Evolutionary conservation across 2,888 invertebrate species (phyloP), one percentile per base, ranked within the genome.

Genomic region (Stenodera caucasica): DNA sequence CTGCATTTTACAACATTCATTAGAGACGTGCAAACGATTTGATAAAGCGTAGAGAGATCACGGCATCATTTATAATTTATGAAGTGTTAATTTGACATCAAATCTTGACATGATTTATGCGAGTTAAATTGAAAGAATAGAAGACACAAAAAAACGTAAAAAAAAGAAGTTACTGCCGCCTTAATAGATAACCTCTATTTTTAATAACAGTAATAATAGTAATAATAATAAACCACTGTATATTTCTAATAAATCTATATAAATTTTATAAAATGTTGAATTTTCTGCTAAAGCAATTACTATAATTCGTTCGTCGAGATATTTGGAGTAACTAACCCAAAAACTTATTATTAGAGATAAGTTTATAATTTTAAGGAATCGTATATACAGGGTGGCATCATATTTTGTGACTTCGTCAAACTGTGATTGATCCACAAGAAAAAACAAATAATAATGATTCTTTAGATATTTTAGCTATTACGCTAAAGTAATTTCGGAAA

Each of bases 61-160:
- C 23, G 33, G 23, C 53, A 35, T 29, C 23, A 53, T 35, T 53
- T 53, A 53, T 53, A 53, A 53, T 53, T 53, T 53, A 53, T 53
- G 53, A 53, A 53, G 53, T 53, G 53, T 53, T 53, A 53, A 53
- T 53, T 53, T 53, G 53, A 53, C 53, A 53, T 53, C 32, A 53
- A 53, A 53, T 53, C 53, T 53, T 53, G 35, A 53, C 29, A 21
- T 30, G 53, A 53, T 53, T 53, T 53, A 53, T 53, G 53, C n/a
- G 33, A 30, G 9, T 53, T 35, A 53, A 53, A 53, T 53, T 29
- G 53, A 53, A 21, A 14, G 45, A 45, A 21, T 21, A 45, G 11
- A 11, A 12, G 21, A 40, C 11, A 32, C 4, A 11, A 32, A 21
- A 40, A 40, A 21, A 9, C 18, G 11, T 6, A 12, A 11, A 6